Base-by-base conservation (phyloP, 2,888 invertebrate genomes). In the Drosophila longiperda region DNA sequence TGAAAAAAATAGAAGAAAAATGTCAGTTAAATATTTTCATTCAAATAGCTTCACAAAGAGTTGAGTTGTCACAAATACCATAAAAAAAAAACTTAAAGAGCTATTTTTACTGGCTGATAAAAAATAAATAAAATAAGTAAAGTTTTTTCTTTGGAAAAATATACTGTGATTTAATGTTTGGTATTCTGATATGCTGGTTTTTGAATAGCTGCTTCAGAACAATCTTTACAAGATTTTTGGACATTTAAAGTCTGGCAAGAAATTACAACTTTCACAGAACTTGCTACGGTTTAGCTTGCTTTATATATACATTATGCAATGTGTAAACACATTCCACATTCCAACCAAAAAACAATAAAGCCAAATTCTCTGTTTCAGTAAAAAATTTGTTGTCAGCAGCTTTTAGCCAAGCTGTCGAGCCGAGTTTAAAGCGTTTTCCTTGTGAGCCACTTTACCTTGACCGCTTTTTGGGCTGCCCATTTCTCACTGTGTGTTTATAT, bases 321-420 rank as follows among this genome's bases (percentile, higher is more conserved):
- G 17, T 38, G 17, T 3, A 17, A 38, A 3, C 8, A 29, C 1
- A 29, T 29, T 6, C 1, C 29, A 29, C 29, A 29, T 29, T 29
- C 29, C 29, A 6, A 1, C 0, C 8, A n/a, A 40, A n/a, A 20
- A 20, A 12, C 3, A 3, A 45, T 29, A 23, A 38, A 8, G n/a
- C 45, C 15, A 15, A 23, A 2, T 23, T 45, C 8, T 15, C 15
- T 23, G 4, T 8, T 15, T 8, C 15, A 23, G 45, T 15, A 0
- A 4, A 23, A 23, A 23, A 45, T 23, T 23, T 45, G 45, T 23
- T 29, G 2, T 1, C 17, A 40, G 20, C 49, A 48, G 38, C 26
- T 58, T 62, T n/a, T 55, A 40, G 52, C 59, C 72, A 66, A 50
- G 49, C 58, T 59, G 66, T 61, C 57, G 11, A 15, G 73, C 20